phyloP scores from a whole-genome alignment of 2,113 vertebrate genomes.

The Lycocorax pyrrhopterus region DNA sequence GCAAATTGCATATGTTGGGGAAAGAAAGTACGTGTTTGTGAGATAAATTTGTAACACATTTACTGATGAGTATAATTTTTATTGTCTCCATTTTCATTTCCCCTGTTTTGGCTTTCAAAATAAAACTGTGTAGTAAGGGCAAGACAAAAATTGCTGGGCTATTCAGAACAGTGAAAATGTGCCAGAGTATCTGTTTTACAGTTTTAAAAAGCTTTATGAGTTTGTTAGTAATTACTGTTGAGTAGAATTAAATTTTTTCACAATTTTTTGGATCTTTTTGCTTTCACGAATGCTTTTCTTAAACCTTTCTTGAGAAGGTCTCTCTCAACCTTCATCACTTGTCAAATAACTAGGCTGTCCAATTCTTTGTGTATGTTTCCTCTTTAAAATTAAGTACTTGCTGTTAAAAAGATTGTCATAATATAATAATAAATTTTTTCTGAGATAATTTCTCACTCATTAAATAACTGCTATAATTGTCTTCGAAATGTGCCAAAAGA shows the following conservation, averaged over 20 bases:
- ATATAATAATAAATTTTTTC: background rate
- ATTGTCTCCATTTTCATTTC: background rate
- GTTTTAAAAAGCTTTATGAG: background rate
- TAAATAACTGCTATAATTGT: constrained; percentile 2
- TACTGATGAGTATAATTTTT: background rate
- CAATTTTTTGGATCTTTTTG: background rate
- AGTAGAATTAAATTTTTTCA: background rate
- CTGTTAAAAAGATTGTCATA: background rate
- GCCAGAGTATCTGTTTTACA: background rate
- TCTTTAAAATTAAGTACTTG: background rate
- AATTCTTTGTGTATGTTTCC: background rate
- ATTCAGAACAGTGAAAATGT: background rate
- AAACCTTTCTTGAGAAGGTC: background rate
- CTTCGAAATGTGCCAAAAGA: constrained; percentile 15
- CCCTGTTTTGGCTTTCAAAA: background rate
- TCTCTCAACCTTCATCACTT: background rate
- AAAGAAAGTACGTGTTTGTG: background rate
- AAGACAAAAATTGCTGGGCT: background rate
- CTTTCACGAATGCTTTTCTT: background rate
- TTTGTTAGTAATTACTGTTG: background rate
- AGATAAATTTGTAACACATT: background rate
- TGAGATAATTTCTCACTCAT: background rate
- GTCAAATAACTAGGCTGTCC: background rate
- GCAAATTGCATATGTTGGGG: background rate
- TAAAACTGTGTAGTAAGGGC: background rate